phyloP scores from a whole-genome alignment of 1,140 invertebrate species.

The Protaetia brevitarsis region DNA sequence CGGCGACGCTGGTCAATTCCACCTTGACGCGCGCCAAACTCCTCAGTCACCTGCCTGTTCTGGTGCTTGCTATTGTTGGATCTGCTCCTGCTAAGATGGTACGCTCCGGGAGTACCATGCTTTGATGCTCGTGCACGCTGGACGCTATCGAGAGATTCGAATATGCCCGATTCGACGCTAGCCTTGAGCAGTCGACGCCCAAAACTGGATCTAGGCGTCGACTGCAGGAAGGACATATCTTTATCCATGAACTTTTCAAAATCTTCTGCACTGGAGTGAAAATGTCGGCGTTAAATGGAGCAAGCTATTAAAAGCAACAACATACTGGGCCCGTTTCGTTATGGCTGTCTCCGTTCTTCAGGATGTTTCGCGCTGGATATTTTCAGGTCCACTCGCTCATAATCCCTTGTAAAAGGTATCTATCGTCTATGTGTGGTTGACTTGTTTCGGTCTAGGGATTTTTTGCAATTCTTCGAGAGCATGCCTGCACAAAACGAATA shows the following conservation, averaged over 20 bases:
- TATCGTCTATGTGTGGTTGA: not conserved
- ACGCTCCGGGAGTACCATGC: not conserved
- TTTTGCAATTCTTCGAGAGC: not conserved
- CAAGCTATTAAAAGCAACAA: not conserved
- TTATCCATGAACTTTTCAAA: not conserved
- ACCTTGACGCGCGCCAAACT: not conserved
- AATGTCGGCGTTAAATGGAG: not conserved
- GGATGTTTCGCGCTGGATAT: not conserved
- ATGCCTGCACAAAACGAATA: no score
- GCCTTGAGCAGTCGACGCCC: not conserved
- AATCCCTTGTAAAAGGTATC: not conserved
- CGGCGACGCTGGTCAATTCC: not conserved
- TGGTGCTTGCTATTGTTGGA: not conserved
- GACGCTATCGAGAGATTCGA: not conserved
- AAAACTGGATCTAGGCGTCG: conserved; percentile 6
- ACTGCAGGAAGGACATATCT: not conserved
- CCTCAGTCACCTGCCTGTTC: not conserved
- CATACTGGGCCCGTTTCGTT: not conserved
- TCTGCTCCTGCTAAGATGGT: conserved; percentile 5
- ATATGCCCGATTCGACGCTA: conserved; percentile 9
- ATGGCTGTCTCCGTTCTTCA: not conserved
- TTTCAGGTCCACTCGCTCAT: conserved; percentile 2
- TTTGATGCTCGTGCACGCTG: not conserved
- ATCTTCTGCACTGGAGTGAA: not conserved
- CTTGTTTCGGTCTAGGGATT: not conserved